Evolutionary conservation across 2,888 invertebrate species (phyloP).

Genomic region (Odontocerum albicorne): DNA sequence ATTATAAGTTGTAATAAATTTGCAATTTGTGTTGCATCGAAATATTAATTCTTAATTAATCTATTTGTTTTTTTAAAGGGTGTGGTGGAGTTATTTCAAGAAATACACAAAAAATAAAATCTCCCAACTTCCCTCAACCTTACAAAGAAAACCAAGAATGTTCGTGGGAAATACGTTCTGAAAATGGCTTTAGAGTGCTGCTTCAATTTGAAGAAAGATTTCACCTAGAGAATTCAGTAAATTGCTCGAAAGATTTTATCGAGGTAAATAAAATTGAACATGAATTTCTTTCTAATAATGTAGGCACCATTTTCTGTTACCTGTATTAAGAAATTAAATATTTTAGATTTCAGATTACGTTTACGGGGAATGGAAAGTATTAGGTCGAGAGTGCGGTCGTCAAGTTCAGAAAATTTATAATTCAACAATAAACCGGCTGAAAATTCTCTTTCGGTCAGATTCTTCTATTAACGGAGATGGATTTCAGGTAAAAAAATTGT

Average conservation of each 20-base stretch:
- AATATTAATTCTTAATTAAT: no score
- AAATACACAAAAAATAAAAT: no score
- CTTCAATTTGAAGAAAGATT: conserved; percentile 71
- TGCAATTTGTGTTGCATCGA: no score
- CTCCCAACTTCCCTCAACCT: conserved; percentile 62
- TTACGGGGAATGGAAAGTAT: conserved; percentile 54
- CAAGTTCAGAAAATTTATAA: conserved; percentile 56
- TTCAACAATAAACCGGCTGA: conserved; percentile 66
- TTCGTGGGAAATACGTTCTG: conserved; percentile 70
- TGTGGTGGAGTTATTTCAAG: no score
- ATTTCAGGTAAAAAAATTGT: conserved; percentile 68
- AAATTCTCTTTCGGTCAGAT: conserved; percentile 73
- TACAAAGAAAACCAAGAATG: conserved; percentile 80
- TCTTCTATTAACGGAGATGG: conserved; percentile 67
- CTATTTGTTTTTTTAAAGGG: no score
- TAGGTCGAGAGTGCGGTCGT: conserved; percentile 71
- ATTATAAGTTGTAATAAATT: no score
- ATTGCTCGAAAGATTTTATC: conserved; percentile 77
- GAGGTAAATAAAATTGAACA: conserved; percentile 60
- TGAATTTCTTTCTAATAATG: no score
- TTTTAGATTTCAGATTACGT: conserved; percentile 61
- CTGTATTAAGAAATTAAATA: no score
- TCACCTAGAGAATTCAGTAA: conserved; percentile 66
- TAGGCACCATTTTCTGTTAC: no score
- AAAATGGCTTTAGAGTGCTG: conserved; percentile 67